A percentile compares a stretch with the other conserved stretches of the same genome.
These are phyloP conservation scores for Melanophora roralis DNA, from an alignment of 2,888 invertebrate genomes.

Conservation along the genomic window DNA sequence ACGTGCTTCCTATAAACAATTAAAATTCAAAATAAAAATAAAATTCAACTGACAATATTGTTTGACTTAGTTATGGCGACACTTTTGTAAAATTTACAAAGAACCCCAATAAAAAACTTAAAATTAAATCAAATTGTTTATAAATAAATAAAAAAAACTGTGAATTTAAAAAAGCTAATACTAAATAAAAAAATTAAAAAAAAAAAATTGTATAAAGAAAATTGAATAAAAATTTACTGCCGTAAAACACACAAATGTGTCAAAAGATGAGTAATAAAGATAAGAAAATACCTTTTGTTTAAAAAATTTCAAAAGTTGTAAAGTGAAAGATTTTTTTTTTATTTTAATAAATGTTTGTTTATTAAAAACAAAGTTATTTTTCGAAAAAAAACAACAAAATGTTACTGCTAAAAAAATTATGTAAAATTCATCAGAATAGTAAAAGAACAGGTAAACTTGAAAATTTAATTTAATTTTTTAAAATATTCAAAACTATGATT, in stretches of 20 bases:
- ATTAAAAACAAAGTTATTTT: neutral
- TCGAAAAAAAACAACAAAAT: slow-evolving; percentile 22
- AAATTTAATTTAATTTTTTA: neutral
- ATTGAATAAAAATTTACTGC: slow-evolving; percentile 23
- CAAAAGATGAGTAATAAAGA: neutral
- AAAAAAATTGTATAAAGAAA: slow-evolving; percentile 29
- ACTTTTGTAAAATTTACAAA: slow-evolving; percentile 5
- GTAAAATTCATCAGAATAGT: slow-evolving; percentile 43
- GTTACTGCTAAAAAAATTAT: slow-evolving; percentile 53
- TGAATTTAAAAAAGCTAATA: neutral
- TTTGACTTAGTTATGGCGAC: slow-evolving; percentile 25
- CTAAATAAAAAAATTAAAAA: slow-evolving; percentile 21
- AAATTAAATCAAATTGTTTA: neutral
- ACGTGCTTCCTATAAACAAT: slow-evolving; percentile 43
- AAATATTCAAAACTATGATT: neutral
- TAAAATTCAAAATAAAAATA: slow-evolving; percentile 25
- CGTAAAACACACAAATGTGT: slow-evolving; percentile 30
- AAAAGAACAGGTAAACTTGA: slow-evolving; percentile 31
- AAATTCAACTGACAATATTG: slow-evolving; percentile 44
- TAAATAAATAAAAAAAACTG: neutral
- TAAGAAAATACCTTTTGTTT: neutral
- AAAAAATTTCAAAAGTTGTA: neutral
- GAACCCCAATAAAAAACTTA: neutral
- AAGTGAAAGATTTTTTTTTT: neutral
- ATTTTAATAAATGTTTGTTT: neutral